Evolutionary conservation across 2,113 vertebrate species (phyloP).

Genomic region (Colossoma macropomum): DNA sequence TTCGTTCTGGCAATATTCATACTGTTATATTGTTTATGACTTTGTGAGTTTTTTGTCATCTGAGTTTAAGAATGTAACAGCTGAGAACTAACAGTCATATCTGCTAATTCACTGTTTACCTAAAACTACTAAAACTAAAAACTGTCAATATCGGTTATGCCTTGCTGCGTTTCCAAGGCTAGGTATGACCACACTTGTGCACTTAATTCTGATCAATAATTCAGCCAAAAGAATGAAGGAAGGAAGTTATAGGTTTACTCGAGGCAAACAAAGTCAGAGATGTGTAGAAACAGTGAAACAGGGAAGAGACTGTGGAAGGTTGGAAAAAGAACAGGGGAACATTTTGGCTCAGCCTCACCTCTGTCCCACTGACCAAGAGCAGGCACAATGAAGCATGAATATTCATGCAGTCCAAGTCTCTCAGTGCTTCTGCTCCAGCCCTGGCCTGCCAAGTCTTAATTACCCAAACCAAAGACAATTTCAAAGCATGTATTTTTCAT

Average conservation of each 20-base stretch:
- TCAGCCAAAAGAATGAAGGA: background rate
- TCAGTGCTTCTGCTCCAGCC: slow-evolving; percentile 11
- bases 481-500: slow-evolving; percentile 66
- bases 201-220: background rate
- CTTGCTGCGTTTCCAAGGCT: background rate
- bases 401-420: slow-evolving; percentile 46
- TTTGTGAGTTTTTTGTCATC: no score
- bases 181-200: background rate
- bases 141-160: no score
- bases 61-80: no score
- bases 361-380: slow-evolving; percentile 39
- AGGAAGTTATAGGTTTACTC: no score
- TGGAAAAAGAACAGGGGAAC: slow-evolving; percentile 37
- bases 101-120: no score
- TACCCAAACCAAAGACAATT: slow-evolving; percentile 69
- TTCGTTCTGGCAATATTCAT: no score
- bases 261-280: background rate
- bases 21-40: no score
- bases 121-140: no score
- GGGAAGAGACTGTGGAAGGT: background rate
- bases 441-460: slow-evolving; percentile 73
- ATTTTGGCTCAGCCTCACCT: slow-evolving; percentile 45
- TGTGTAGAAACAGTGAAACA: background rate
- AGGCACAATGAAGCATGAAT: slow-evolving; percentile 45
- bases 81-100: no score